These are phyloP conservation scores for Seira ritae DNA, from an alignment of 2,888 invertebrate species.

Conservation along the genomic window DNA sequence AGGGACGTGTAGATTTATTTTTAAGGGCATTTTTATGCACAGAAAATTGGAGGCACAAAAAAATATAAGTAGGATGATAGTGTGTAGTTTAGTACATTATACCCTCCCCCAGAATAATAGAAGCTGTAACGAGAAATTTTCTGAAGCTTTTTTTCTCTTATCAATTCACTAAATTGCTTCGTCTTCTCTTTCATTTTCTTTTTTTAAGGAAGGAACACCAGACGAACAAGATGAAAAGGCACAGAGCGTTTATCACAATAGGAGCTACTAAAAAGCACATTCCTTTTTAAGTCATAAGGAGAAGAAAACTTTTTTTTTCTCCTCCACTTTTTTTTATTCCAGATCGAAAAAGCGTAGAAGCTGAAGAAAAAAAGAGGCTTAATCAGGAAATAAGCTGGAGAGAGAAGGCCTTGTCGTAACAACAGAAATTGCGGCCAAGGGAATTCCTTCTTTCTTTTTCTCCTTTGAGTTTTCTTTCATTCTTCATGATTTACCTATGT, in stretches of 20 bases:
- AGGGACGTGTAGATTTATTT: constrained; percentile 11
- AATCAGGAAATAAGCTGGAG: constrained; percentile 50
- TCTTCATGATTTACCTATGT: constrained; percentile 29
- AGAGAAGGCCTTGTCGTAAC: constrained; percentile 11
- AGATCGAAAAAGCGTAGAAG: constrained; percentile 20
- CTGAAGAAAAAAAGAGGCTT: constrained; percentile 47
- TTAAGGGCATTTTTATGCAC: constrained; percentile 1
- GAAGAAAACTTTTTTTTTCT: constrained; percentile 1
- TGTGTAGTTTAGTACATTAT: constrained; percentile 3
- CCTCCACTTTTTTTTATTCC: constrained; percentile 3
- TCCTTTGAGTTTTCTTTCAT: constrained; percentile 19
- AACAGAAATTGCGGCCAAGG: constrained; percentile 51
- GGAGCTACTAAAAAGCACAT: constrained; percentile 23
- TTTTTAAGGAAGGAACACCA: constrained; percentile 16
- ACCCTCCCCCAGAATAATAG: background rate
- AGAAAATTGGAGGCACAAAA: background rate
- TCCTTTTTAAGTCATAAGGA: constrained; percentile 19
- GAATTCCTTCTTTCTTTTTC: constrained; percentile 43
- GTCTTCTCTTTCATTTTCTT: constrained; percentile 24
- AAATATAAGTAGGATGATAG: background rate
- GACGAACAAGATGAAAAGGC: constrained; percentile 13
- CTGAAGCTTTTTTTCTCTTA: constrained; percentile 11
- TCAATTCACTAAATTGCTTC: constrained; percentile 19
- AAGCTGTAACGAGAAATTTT: constrained; percentile 18
- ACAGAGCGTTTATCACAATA: constrained; percentile 15